Base-by-base conservation (phyloP, 2,797 vertebrate genomes). In the Antrozous pallidus region DNA sequence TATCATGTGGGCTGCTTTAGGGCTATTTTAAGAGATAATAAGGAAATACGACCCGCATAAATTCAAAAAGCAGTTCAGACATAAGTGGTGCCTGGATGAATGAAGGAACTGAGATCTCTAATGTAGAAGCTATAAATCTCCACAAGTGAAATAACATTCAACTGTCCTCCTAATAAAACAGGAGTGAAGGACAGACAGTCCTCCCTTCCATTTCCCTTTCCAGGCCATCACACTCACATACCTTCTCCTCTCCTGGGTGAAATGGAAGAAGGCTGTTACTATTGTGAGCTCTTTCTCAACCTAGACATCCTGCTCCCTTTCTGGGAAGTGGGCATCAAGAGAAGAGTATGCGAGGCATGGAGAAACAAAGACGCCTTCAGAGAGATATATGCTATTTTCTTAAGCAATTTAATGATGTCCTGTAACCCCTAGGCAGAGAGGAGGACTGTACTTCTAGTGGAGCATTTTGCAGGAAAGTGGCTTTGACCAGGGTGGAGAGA, bases 41-140 rank as follows among this genome's bases (percentile, higher is more conserved):
- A 94, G 42, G 33, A 74, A 56, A 82, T 74, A 65, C 31, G 71
- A 87, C 61, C 56, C 88, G 42, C 31, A 73, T 80, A 82, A 90
- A 91, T 95, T 54, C 93, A 74, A 90, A 90, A 56, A 93, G 80
- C 69, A 65, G n/a, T 84, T 95, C 73, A 89, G 78, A 88, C 49
- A 51, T 69, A 88, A 95, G 78, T 88, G 40, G 78, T 78, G 33
- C 42, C 69, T 63, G 36, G 49, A 88, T 95, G 78, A 93, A 94
- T 83, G 86, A 77, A 91, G 67, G 74, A 83, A 93, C 0, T 78
- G 18, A 90, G 24, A 36, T 90, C 42, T 65, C 82, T 54, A 16
- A 38, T 16, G 31, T 18, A 73, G 63, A 40, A 85, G 36, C 56
- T 65, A 65, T 90, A 93, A 81, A 91, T 85, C 83, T 61, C 81